These are phyloP conservation scores for Apis cerana DNA, from an alignment of 1,140 invertebrate species.

Conservation along the genomic window DNA sequence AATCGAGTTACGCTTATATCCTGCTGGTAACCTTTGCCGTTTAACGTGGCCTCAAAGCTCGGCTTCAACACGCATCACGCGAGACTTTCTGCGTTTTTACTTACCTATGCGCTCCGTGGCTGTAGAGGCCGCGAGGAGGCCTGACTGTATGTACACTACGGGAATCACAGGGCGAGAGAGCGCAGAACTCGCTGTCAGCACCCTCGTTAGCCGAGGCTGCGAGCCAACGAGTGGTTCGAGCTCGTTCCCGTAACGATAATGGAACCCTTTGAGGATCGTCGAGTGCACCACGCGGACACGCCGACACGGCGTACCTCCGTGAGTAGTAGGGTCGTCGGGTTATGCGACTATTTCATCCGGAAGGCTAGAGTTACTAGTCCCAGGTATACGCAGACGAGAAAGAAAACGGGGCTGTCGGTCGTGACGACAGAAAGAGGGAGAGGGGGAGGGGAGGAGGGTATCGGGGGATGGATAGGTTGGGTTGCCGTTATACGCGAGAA, in stretches of 20 bases:
- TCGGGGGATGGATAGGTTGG: constrained; percentile 24
- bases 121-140: neutral
- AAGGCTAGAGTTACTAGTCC: constrained; percentile 76
- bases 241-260: constrained; percentile 71
- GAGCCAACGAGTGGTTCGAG: constrained; percentile 62
- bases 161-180: constrained; percentile 43
- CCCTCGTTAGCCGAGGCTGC: constrained; percentile 60
- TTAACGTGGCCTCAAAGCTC: neutral
- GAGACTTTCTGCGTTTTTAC: constrained; percentile 25
- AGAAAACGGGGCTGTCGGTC: constrained; percentile 23
- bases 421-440: neutral
- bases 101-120: neutral
- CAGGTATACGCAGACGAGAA: constrained; percentile 71
- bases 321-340: constrained; percentile 52
- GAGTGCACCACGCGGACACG: constrained; percentile 59
- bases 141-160: constrained; percentile 26
- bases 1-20: neutral
- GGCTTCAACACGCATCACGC: neutral
- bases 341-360: constrained; percentile 60
- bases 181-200: constrained; percentile 48
- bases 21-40: neutral
- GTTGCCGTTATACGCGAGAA: constrained; percentile 76
- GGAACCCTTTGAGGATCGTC: constrained; percentile 72
- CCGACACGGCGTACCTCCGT: constrained; percentile 25
- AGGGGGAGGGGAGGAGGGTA: constrained; percentile 25